phyloP scores from a whole-genome alignment of 1,140 invertebrate species.

The Sminthurinus signatus region DNA sequence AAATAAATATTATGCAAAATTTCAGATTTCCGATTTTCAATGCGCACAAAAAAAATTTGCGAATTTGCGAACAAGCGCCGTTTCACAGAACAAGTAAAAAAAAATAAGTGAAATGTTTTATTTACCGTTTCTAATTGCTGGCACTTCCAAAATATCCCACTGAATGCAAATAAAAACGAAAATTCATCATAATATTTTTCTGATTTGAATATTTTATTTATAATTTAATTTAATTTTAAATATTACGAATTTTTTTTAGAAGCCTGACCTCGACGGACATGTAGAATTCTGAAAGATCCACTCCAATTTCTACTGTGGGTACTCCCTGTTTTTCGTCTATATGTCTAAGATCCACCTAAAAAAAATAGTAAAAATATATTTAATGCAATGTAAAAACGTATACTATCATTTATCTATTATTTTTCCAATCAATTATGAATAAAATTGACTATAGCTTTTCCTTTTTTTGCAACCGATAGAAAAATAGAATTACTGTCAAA shows the following conservation, averaged over 20 bases:
- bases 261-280: too few relatives aligned
- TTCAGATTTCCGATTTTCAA: too few relatives aligned
- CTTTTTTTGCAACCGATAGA: too few relatives aligned
- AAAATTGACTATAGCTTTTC: too few relatives aligned
- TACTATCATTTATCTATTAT: neutral
- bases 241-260: too few relatives aligned
- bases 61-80: too few relatives aligned
- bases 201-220: conserved; percentile 46
- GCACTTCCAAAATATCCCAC: conserved; percentile 96
- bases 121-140: conserved; percentile 71
- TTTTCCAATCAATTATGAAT: neutral
- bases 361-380: neutral
- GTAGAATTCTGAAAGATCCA: conserved; percentile 90
- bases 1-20: too few relatives aligned
- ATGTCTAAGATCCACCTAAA: conserved; percentile 78
- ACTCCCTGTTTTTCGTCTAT: conserved; percentile 75
- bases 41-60: conserved; percentile 48
- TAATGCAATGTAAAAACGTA: neutral
- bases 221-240: conserved; percentile 68
- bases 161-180: conserved; percentile 80
- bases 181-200: conserved; percentile 91
- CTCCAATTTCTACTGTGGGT: conserved; percentile 76
- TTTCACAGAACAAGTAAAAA: too few relatives aligned
- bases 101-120: too few relatives aligned
- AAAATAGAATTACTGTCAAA: too few relatives aligned